Evolutionary conservation across 2,797 vertebrate genomes (phyloP).

Genomic region (Bovichtus variegatus): DNA sequence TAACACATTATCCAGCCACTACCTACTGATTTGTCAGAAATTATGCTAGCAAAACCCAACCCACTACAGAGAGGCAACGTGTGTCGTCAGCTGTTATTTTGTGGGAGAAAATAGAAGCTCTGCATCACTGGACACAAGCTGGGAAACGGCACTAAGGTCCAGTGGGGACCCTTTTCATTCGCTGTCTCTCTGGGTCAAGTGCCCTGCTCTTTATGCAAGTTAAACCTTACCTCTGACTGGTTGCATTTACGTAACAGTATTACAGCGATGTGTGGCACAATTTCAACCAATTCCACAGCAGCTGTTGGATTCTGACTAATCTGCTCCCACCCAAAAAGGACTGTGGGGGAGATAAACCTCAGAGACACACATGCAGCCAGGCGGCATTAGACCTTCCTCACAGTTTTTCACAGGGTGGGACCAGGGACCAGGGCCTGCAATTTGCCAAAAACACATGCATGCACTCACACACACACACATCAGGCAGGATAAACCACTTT

Average conservation of each 20-base stretch:
- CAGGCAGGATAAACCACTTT: slow-evolving; percentile 25
- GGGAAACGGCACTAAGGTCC: slow-evolving; percentile 30
- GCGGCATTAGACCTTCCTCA: slow-evolving; percentile 32
- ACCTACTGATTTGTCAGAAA: slow-evolving; percentile 29
- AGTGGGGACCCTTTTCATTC: slow-evolving; percentile 19
- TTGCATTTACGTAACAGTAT: slow-evolving; percentile 79
- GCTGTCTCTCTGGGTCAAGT: slow-evolving; percentile 67
- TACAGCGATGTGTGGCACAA: slow-evolving; percentile 71
- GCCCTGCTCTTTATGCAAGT: slow-evolving; percentile 65
- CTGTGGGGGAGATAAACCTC: slow-evolving; percentile 61
- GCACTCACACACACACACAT: not conserved
- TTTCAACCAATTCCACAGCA: slow-evolving; percentile 81
- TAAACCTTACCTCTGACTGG: slow-evolving; percentile 61
- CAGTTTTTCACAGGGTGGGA: slow-evolving; percentile 31
- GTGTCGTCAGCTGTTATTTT: slow-evolving; percentile 8
- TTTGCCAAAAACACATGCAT: slow-evolving; percentile 33
- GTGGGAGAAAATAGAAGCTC: slow-evolving; percentile 30
- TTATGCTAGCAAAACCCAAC: not conserved
- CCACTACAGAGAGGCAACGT: not conserved
- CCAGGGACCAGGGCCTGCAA: slow-evolving; percentile 22
- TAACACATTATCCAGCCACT: slow-evolving; percentile 8
- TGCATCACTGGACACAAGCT: slow-evolving; percentile 26
- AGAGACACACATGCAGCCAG: slow-evolving; percentile 42
- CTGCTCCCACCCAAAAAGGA: slow-evolving; percentile 75
- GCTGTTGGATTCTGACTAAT: slow-evolving; percentile 82